Evolutionary conservation across 2,797 vertebrate species (phyloP), one percentile per base, ranked within the genome.

Genomic region (Micrastur ruficollis): DNA sequence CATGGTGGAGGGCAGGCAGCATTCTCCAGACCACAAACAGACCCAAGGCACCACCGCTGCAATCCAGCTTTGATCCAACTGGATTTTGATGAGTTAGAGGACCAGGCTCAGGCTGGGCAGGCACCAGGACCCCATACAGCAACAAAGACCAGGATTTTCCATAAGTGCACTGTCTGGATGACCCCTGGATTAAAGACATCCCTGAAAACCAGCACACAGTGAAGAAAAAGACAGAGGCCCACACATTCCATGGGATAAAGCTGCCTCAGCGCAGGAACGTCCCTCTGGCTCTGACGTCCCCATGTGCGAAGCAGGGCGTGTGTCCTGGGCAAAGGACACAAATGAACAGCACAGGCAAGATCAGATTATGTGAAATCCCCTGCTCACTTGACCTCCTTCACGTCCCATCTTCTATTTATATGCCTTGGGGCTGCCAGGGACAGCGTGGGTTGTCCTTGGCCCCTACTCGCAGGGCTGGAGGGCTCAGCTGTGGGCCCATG

Each of bases 351-450:
- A 81, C 80, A 68, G 63, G 62, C 88, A 96, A 94, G 93, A 96
- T 94, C 73, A 94, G 95, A 94, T 94, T 93, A 96, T 95, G 82
- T 90, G 72, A 96, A 96, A 96, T 95, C 93, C 89, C 36, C 86
- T 66, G 90, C 90, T 91, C 90, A 79, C 94, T 94, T 97, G 93
- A 96, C 95, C 95, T 97, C 93, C 93, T 97, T 94, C 93, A 96
- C 86, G 93, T 97, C 95, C 63, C 13, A 1, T 66, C 93, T 94
- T 91, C 95, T 91, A 91, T 97, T 94, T 97, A 91, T 97, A 93
- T 71, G 65, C 89, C 92, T 88, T 86, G 78, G 46, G 61, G 71
- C 86, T 87, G 82, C 32, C 65, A 82, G 81, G 81, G 61, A 52
- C 46, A 72, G 63, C 5, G 7, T 9, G 7, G 75, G 80, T 53